Evolutionary conservation across 1,140 invertebrate genomes (phyloP), one percentile per base, ranked within the genome.

Genomic region (Chrysomallon squamiferum): DNA sequence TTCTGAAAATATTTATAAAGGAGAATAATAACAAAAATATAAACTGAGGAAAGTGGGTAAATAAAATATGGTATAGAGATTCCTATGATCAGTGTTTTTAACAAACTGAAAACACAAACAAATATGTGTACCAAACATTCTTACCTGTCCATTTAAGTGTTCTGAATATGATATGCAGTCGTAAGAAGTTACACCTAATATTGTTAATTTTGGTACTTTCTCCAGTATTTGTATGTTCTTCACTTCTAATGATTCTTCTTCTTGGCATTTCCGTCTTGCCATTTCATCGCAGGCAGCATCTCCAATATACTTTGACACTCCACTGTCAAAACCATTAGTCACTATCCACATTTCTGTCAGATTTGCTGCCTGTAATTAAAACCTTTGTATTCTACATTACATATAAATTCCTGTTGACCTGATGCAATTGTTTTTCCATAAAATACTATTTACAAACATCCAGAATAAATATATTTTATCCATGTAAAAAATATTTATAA

Each of bases 321-420:
- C 84, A 29, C 68, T 62, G 69, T 86, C 81, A 11, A 84, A 45
- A 7, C 86, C 86, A 68, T 84, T 81, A 0, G 85, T 86, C 9
- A 86, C 54, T n/a, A 87, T 83, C 85, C 85, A 87, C 82, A 86
- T 85, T 50, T 83, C 77, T 20, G 86, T 85, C 18, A 84, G 78
- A 54, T 86, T 85, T 5, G 85, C 84, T 33, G 76, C 75, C 80
- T 82, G 58, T 11, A 65, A 62, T 32, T 52, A 59, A 22, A 25
- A 25, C n/a, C n/a, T n/a, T n/a, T n/a, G 35, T 29, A 57, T 61
- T 9, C 49, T n/a, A 25, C 20, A 7, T 13, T 13, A 22, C 4
- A 2, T 33, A 4, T 49, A 50, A 20, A 50, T 20, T 13, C 11
- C 4, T n/a, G 47, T 30, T 11, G 9, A 41, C 29, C 5, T 41